Base-by-base conservation (phyloP, 1,140 invertebrate species). In the Drosophila ercepeae region DNA sequence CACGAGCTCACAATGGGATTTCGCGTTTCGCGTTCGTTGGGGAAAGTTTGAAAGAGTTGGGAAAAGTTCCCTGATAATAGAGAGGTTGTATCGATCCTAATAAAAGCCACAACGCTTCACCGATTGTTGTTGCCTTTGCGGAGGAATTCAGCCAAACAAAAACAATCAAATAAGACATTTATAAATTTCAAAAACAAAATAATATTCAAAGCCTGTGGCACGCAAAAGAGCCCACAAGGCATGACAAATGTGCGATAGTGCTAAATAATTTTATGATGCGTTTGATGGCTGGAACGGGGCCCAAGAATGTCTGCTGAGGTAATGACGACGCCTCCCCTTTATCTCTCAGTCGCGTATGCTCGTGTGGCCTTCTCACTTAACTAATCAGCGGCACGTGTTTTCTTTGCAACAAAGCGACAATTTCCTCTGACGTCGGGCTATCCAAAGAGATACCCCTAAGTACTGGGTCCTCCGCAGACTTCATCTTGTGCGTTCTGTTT, bases 201-300 rank as follows among this genome's bases (percentile, higher is more conserved):
- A 72, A 55, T 54, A 72, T 49, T 61, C 61, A 58, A 48, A 55
- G 13, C 27, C 16, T 51, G 46, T 49, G 55, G 52, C 44, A 63
- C n/a, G n/a, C n/a, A n/a, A n/a, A n/a, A n/a, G n/a, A n/a, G n/a
- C n/a, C n/a, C n/a, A n/a, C n/a, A n/a, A n/a, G n/a, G n/a, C n/a
- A n/a, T n/a, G n/a, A n/a, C n/a, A n/a, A n/a, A n/a, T n/a, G n/a
- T n/a, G 79, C 60, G 79, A 86, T 84, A 84, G 79, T 82, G 81
- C 86, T 86, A 86, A 84, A 86, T 86, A 84, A 84, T 84, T 86
- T 84, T 84, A 76, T 73, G 81, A 84, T 86, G 79, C 75, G 71
- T 75, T 79, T 67, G 75, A 58, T 57, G 75, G 14, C 13, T 27
- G 7, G 13, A 34, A n/a, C 6, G 57, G 42, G 52, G 46, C 25